Conservation (phyloP, 2,797 vertebrate genomes). For the Dromococcyx pavoninus region DNA sequence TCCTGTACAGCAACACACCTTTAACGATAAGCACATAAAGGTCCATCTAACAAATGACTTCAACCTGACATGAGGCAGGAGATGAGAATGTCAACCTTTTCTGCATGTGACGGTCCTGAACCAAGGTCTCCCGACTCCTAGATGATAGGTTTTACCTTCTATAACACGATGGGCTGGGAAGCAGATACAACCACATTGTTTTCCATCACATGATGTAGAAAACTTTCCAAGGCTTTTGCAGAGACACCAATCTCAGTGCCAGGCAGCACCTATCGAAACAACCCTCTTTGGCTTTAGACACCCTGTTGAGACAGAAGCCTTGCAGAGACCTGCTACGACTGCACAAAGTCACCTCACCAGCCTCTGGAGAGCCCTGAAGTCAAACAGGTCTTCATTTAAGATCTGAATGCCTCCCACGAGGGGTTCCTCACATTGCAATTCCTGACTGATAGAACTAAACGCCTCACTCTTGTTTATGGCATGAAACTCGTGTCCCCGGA, state of each 20-base stretch:
- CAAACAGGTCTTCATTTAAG: not conserved
- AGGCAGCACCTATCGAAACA: too few relatives aligned
- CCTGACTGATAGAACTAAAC: not conserved
- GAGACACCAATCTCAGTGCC: not conserved
- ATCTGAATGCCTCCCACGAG: rapidly evolving
- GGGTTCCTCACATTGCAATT: rapidly evolving
- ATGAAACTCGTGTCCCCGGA: too few relatives aligned
- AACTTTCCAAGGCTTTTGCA: not conserved
- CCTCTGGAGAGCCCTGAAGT: not conserved
- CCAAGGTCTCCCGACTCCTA: not conserved
- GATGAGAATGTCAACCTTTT: not conserved
- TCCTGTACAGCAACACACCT: not conserved
- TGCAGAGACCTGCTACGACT: not conserved
- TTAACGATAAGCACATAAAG: not conserved
- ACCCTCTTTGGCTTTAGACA: not conserved
- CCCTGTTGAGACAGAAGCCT: not conserved
- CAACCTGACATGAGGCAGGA: not conserved
- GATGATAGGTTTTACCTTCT: not conserved
- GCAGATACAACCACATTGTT: not conserved
- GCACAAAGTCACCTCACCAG: not conserved
- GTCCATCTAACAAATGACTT: not conserved
- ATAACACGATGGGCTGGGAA: rapidly evolving
- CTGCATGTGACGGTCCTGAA: not conserved
- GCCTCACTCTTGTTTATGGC: not conserved
- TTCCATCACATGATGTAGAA: not conserved